Conservation (phyloP, 2,113 vertebrate genomes). For the Paralichthys olivaceus region DNA sequence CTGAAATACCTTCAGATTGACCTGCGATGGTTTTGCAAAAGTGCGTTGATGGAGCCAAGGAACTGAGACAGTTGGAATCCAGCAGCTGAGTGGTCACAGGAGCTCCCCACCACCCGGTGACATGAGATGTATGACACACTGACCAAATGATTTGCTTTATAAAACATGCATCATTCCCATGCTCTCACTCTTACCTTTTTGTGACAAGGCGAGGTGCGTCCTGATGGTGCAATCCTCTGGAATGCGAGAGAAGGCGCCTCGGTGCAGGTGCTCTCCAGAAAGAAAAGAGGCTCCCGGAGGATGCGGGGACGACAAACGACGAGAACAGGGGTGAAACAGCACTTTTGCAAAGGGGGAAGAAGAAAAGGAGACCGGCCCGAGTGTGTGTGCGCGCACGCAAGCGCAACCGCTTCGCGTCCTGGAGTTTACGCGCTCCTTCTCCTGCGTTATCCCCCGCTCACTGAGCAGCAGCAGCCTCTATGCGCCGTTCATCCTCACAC, state of each 20-base stretch:
- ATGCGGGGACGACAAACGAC: constrained; percentile 39
- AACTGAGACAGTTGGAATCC: constrained; percentile 22
- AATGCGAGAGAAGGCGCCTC: constrained; percentile 62
- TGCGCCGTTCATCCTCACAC: constrained; percentile 58
- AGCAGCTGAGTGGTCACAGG: constrained; percentile 32
- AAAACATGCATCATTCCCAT: not conserved
- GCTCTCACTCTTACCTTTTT: constrained; percentile 61
- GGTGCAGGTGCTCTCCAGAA: constrained; percentile 63
- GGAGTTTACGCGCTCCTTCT: constrained; percentile 53
- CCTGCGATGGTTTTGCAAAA: not conserved
- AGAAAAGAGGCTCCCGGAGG: constrained; percentile 36
- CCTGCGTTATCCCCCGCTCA: constrained; percentile 23
- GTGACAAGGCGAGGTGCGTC: constrained; percentile 32
- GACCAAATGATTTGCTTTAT: constrained; percentile 37
- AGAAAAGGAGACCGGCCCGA: not conserved
- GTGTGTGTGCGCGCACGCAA: constrained; percentile 4
- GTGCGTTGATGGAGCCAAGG: constrained; percentile 1
- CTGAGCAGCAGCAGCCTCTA: constrained; percentile 25
- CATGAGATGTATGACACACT: constrained; percentile 50
- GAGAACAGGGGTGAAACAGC: constrained; percentile 62
- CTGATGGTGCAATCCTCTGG: constrained; percentile 55
- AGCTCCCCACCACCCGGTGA: constrained; percentile 39
- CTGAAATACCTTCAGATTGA: not conserved
- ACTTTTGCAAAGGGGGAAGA: constrained; percentile 58
- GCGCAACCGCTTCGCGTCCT: constrained; percentile 33